These are phyloP conservation scores for Tachina grossa DNA, from an alignment of 2,888 invertebrate genomes.

Conservation along the genomic window DNA sequence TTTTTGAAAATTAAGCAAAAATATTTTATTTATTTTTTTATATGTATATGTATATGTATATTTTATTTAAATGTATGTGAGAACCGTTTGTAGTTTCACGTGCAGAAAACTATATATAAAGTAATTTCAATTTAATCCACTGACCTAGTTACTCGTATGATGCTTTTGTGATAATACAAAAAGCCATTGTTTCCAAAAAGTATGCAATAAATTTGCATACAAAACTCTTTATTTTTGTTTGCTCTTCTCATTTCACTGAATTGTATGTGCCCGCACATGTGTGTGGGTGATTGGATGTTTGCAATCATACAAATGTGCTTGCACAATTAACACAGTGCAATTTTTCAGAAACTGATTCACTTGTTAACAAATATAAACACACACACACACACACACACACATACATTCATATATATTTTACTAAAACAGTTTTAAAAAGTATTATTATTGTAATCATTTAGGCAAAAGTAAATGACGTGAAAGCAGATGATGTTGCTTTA, in stretches of 20 bases:
- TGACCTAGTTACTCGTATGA: conserved; percentile 65
- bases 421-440: conserved; percentile 35
- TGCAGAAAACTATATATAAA: conserved; percentile 36
- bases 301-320: conserved; percentile 55
- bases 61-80: conserved; percentile 1
- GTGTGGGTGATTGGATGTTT: neutral
- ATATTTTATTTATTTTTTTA: conserved; percentile 17
- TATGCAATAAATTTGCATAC: conserved; percentile 63
- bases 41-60: neutral
- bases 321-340: conserved; percentile 61
- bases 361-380: no score
- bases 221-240: conserved; percentile 12
- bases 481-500: conserved; percentile 27
- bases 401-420: conserved; percentile 3
- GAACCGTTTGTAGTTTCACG: conserved; percentile 33
- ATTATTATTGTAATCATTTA: conserved; percentile 40
- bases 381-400: no score
- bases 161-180: conserved; percentile 56
- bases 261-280: conserved; percentile 27
- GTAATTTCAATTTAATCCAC: conserved; percentile 62
- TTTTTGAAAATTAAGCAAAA: conserved; percentile 20
- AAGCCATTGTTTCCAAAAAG: conserved; percentile 58
- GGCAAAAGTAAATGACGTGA: conserved; percentile 42
- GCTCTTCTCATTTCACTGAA: conserved; percentile 24
- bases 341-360: conserved; percentile 52